Percentiles rank a stretch among this genome's conserved stretches.
phyloP scores from a whole-genome alignment of 2,797 vertebrate species.

The Danio aesculapii region DNA sequence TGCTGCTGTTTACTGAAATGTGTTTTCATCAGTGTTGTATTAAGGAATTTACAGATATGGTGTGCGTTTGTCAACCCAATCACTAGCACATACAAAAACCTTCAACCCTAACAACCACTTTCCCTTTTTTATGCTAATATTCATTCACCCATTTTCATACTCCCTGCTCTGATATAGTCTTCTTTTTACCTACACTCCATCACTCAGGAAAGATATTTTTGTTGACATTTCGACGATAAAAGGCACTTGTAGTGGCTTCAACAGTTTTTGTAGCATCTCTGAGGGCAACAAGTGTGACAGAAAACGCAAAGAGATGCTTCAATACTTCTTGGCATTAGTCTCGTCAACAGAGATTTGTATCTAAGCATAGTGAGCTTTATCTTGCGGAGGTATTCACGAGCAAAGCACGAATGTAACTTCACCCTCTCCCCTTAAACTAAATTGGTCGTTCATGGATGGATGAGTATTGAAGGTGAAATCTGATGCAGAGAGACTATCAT shows the following conservation, averaged over 20 bases:
- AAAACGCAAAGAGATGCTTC: not conserved
- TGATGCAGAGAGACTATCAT: not conserved
- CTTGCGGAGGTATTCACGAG: not conserved
- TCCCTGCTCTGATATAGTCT: not conserved
- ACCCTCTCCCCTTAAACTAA: not conserved
- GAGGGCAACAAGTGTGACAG: constrained; percentile 1
- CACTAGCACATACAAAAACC: constrained; percentile 7
- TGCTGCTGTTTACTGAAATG: not conserved
- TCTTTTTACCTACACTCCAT: constrained; percentile 5
- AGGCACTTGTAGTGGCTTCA: not conserved
- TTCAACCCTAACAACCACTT: not conserved
- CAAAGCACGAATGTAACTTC: not conserved
- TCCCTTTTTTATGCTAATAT: not conserved
- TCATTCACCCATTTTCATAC: not conserved
- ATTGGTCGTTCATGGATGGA: not conserved
- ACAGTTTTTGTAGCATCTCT: constrained; percentile 10
- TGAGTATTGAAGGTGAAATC: not conserved
- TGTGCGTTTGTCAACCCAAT: not conserved
- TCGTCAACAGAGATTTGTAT: constrained; percentile 19
- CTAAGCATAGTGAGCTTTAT: not conserved
- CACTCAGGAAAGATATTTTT: constrained; percentile 17
- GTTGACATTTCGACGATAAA: constrained; percentile 17
- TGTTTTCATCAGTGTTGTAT: not conserved
- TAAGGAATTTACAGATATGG: not conserved
- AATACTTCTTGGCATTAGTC: not conserved